Conservation (phyloP, 2,113 vertebrate genomes). For the Lasiurus cinereus region DNA sequence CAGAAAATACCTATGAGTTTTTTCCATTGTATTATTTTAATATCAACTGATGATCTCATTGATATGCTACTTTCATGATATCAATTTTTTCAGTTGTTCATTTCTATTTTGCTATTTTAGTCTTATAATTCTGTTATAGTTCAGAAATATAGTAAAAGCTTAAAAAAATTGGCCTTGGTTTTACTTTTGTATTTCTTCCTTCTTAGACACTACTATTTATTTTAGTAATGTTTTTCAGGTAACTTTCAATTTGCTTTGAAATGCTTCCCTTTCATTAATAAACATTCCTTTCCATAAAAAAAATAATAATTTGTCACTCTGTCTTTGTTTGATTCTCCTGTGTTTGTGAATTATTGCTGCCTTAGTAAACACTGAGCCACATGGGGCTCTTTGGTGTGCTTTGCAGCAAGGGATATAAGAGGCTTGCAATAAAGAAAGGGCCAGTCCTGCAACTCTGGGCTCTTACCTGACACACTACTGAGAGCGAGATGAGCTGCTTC, state of each 20-base stretch:
- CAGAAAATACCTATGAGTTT: background rate
- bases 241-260: slow-evolving; percentile 44
- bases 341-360: background rate
- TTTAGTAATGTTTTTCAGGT: background rate
- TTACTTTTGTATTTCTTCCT: slow-evolving; percentile 42
- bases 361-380: slow-evolving; percentile 20
- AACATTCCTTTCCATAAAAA: background rate
- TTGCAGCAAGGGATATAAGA: background rate
- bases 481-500: background rate
- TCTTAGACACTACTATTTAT: background rate
- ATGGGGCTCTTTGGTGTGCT: background rate
- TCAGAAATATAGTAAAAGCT: slow-evolving; percentile 18
- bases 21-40: background rate
- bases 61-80: background rate
- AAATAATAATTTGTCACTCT: background rate
- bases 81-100: background rate
- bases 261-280: slow-evolving; percentile 30
- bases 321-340: background rate
- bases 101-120: background rate
- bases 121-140: background rate
- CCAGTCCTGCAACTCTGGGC: rapidly evolving
- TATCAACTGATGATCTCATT: background rate
- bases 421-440: background rate
- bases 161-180: slow-evolving; percentile 31
- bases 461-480: background rate